Percentiles rank a stretch among this genome's conserved stretches.
Conservation (phyloP, 2,797 vertebrate species). For the Xenentodon cancila region DNA sequence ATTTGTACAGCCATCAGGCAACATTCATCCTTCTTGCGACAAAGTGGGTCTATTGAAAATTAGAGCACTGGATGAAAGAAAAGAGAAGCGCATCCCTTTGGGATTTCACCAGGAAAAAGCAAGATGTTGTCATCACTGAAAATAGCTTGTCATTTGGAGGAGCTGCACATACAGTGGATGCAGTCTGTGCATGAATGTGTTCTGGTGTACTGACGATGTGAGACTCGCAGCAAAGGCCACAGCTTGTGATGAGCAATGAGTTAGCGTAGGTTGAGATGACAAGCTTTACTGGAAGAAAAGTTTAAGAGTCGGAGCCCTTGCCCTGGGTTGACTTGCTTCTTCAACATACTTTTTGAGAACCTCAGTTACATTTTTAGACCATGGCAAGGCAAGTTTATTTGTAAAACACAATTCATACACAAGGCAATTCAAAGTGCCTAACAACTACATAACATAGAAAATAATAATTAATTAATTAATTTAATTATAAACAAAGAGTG, state of each 20-base stretch:
- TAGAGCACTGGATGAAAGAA: slow-evolving; percentile 53
- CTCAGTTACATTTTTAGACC: no score
- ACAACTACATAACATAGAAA: no score
- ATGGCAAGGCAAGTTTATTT: no score
- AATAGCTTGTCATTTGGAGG: slow-evolving; percentile 60
- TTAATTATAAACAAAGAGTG: no score
- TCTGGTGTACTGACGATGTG: slow-evolving; percentile 1
- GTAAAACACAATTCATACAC: no score
- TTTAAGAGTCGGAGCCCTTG: no score
- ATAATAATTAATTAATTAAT: no score
- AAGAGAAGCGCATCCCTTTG: slow-evolving; percentile 54
- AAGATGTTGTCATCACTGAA: slow-evolving; percentile 60
- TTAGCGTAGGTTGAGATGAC: neutral
- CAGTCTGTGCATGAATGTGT: neutral
- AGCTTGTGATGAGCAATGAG: neutral
- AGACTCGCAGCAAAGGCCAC: slow-evolving; percentile 1
- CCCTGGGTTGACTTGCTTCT: no score
- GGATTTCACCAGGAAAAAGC: slow-evolving; percentile 58
- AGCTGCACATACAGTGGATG: slow-evolving; percentile 16
- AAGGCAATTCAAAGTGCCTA: no score
- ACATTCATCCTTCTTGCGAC: slow-evolving; percentile 24
- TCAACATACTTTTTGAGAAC: no score
- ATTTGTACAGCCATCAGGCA: slow-evolving; percentile 30
- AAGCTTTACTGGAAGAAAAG: neutral
- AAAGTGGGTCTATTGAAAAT: slow-evolving; percentile 40